Conservation (phyloP, 2,113 vertebrate species). For the Synchiropus splendidus region DNA sequence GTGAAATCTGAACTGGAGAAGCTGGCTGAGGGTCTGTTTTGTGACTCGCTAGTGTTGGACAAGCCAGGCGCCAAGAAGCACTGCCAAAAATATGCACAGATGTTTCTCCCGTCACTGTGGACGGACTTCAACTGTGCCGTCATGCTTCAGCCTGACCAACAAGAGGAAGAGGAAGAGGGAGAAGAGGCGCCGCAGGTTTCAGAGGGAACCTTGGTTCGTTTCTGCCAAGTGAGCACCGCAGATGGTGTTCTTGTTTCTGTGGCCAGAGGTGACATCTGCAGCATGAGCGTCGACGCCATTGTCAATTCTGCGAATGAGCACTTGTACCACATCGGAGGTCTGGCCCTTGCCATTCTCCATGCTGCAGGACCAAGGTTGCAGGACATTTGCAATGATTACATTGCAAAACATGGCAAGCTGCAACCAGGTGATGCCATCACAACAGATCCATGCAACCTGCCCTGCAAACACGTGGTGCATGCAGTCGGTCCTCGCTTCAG, state of each 20-base stretch:
- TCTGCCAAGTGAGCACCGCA: conserved; percentile 35
- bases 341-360: conserved; percentile 58
- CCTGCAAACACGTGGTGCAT: conserved; percentile 73
- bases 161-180: conserved; percentile 8
- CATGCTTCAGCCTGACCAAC: conserved; percentile 44
- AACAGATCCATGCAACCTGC: conserved; percentile 60
- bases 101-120: conserved; percentile 36
- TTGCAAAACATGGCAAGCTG: conserved; percentile 26
- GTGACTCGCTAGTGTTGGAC: conserved; percentile 49
- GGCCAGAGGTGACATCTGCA: conserved; percentile 61
- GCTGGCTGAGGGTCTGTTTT: conserved; percentile 31
- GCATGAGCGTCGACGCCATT: conserved; percentile 63
- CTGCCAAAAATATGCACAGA: conserved; percentile 54
- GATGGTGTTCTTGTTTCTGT: conserved; percentile 62
- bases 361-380: conserved; percentile 76
- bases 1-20: conserved; percentile 25
- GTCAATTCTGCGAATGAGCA: conserved; percentile 80
- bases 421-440: conserved; percentile 35
- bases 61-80: conserved; percentile 73
- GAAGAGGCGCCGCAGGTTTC: no score
- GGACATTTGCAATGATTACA: conserved; percentile 48
- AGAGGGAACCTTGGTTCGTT: no score
- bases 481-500: conserved; percentile 75
- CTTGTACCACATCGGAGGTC: conserved; percentile 62
- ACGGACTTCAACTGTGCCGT: conserved; percentile 58